Conservation (phyloP, 2,797 vertebrate genomes). For the Gadopsis bispinosus region DNA sequence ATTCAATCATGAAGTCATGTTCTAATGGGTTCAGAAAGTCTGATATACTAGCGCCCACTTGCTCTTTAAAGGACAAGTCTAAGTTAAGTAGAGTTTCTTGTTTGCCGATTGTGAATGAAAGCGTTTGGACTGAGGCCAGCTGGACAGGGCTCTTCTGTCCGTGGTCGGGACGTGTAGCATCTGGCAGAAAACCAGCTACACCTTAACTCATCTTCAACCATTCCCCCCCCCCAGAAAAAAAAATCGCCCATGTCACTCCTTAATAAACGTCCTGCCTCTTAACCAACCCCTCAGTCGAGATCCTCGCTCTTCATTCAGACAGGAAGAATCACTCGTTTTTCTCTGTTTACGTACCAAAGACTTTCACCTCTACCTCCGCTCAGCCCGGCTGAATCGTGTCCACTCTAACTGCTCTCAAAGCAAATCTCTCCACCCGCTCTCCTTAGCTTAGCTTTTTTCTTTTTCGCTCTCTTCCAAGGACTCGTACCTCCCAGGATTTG, state of each 20-base stretch:
- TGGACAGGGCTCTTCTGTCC: neutral
- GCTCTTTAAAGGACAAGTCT: conserved; percentile 11
- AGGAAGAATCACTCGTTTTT: neutral
- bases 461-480: conserved; percentile 6
- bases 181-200: conserved; percentile 17
- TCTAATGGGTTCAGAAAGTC: neutral
- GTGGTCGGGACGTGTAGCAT: conserved; percentile 18
- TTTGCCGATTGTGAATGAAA: conserved; percentile 2
- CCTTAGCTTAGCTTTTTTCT: conserved; percentile 33
- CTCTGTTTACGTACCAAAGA: neutral
- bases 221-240: neutral
- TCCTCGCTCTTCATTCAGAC: neutral
- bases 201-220: conserved; percentile 11
- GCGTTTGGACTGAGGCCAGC: conserved; percentile 14
- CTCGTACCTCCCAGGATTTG: conserved; percentile 19
- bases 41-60: neutral
- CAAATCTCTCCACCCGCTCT: conserved; percentile 33
- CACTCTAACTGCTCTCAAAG: conserved; percentile 49
- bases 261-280: neutral
- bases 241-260: neutral
- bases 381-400: neutral
- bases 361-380: conserved; percentile 29
- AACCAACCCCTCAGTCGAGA: neutral
- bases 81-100: conserved; percentile 10
- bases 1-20: neutral